A percentile compares a stretch with the other conserved stretches of the same genome.
phyloP scores from a whole-genome alignment of 2,113 vertebrate genomes.

The Hemichromis elongatus region DNA sequence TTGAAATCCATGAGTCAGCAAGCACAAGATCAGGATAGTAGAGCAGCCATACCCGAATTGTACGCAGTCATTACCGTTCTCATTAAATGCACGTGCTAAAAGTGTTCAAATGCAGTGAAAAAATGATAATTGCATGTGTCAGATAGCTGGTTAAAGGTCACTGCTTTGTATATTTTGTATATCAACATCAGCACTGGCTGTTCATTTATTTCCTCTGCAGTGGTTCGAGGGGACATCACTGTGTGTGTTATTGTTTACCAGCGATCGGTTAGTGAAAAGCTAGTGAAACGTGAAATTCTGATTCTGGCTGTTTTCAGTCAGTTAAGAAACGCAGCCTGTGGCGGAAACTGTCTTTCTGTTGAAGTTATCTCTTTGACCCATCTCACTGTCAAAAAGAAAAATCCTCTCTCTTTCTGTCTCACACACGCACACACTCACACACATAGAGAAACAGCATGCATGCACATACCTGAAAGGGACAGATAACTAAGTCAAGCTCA shows the following conservation, averaged over 20 bases:
- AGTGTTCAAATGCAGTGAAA: background rate
- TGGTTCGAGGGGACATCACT: background rate
- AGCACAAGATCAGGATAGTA: background rate
- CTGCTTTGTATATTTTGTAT: background rate
- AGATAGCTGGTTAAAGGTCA: background rate
- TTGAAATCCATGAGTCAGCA: background rate
- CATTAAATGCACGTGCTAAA: background rate
- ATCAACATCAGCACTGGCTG: background rate
- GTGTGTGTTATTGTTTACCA: background rate
- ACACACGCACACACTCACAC: slow-evolving; percentile 16
- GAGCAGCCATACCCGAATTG: background rate
- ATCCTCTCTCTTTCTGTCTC: background rate
- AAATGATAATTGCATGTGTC: background rate
- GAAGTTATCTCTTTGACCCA: slow-evolving; percentile 47
- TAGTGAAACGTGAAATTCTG: background rate
- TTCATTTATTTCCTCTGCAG: background rate
- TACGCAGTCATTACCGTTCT: background rate
- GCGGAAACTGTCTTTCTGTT: slow-evolving; percentile 31
- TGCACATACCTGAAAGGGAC: slow-evolving; percentile 60
- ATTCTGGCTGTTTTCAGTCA: slow-evolving; percentile 30
- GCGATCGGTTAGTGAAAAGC: background rate
- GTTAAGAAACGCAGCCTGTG: slow-evolving; percentile 37
- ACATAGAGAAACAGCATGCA: background rate
- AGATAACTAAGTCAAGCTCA: slow-evolving; percentile 68
- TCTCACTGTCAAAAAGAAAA: slow-evolving; percentile 27